Evolutionary conservation across 2,797 vertebrate species (phyloP).

Genomic region (Jordanella pulchra): DNA sequence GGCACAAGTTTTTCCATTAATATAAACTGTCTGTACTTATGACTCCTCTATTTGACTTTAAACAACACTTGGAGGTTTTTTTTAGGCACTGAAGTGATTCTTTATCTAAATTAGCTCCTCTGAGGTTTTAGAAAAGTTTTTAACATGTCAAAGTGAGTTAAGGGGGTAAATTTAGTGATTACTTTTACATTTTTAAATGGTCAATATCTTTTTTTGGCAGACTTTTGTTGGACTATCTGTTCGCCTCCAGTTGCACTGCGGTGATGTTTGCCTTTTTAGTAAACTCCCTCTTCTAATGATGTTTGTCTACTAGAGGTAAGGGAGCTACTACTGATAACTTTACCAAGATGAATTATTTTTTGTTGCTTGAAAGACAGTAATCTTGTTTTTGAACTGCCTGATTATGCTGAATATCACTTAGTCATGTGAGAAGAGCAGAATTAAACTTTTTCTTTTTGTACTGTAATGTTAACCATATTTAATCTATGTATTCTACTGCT

Average conservation of each 20-base stretch:
- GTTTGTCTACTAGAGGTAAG: neutral
- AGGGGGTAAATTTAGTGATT: neutral
- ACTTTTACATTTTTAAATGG: neutral
- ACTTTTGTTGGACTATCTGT: no score
- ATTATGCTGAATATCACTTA: no score
- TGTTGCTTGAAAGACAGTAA: no score
- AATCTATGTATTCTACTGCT: no score
- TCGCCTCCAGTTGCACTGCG: no score
- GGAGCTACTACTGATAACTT: neutral
- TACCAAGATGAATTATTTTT: no score
- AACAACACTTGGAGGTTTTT: neutral
- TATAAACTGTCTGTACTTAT: conserved; percentile 5
- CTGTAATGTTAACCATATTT: no score
- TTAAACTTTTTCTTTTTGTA: no score
- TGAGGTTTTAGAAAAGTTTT: neutral
- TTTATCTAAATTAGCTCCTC: neutral
- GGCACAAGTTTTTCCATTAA: conserved; percentile 38
- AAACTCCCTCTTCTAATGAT: neutral
- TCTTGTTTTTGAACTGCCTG: no score
- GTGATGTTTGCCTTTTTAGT: no score
- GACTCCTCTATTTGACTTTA: neutral
- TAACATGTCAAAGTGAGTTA: neutral
- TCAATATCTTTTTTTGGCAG: no score
- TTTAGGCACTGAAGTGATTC: neutral
- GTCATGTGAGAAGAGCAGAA: no score